A percentile compares a stretch with the other conserved stretches of the same genome.
Conservation (phyloP, 2,888 invertebrate species). For the Pomacea canaliculata region DNA sequence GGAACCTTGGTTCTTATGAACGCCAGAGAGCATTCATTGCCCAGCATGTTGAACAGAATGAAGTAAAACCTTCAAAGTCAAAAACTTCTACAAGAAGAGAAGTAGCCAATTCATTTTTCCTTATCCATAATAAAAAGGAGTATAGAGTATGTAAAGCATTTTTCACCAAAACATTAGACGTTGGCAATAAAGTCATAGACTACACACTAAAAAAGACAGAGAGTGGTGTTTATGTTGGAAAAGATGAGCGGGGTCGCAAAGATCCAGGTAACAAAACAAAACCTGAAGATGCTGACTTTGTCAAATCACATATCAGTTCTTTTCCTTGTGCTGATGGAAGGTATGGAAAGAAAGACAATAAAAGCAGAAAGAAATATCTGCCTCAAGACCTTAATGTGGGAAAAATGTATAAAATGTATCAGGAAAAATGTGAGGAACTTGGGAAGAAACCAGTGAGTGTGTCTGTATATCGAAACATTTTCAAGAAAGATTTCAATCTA, state of each 20-base stretch:
- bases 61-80: conserved; percentile 9
- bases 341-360: neutral
- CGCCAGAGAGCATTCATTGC: conserved; percentile 33
- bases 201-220: conserved; percentile 28
- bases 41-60: conserved; percentile 27
- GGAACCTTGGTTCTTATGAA: conserved; percentile 30
- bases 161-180: conserved; percentile 32
- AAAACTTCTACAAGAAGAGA: conserved; percentile 10
- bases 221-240: conserved; percentile 25
- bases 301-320: conserved; percentile 7
- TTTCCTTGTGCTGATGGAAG: conserved; percentile 2
- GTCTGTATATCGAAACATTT: conserved; percentile 32
- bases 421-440: conserved; percentile 25
- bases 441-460: conserved; percentile 22
- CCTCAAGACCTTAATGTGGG: conserved; percentile 13
- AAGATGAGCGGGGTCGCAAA: conserved; percentile 28
- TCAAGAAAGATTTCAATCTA: conserved; percentile 34
- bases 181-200: conserved; percentile 31
- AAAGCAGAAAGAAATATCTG: conserved; percentile 10
- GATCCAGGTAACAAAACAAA: conserved; percentile 32
- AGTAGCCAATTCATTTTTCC: conserved; percentile 21
- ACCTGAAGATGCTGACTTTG: conserved; percentile 12
- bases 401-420: conserved; percentile 21
- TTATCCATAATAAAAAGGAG: conserved; percentile 23
- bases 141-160: conserved; percentile 34